Conservation (phyloP, 1,140 invertebrate genomes). For the Carposina sasakii region DNA sequence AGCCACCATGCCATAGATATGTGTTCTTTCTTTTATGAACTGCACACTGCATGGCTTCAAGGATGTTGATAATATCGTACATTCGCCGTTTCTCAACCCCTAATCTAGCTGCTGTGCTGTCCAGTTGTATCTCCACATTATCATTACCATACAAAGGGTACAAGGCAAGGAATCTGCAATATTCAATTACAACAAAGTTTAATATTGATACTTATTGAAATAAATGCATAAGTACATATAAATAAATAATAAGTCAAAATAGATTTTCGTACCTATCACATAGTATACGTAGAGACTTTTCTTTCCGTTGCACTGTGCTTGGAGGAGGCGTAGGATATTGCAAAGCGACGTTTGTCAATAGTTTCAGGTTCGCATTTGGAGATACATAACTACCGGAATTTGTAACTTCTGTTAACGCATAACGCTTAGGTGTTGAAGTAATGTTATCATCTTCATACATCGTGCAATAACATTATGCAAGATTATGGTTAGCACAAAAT, state of each 20-base stretch:
- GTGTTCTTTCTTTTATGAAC: constrained; percentile 76
- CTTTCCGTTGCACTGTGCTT: constrained; percentile 68
- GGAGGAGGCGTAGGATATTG: constrained; percentile 67
- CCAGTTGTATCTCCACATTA: constrained; percentile 72
- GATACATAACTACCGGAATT: constrained; percentile 71
- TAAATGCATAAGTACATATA: constrained; percentile 3
- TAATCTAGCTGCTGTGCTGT: constrained; percentile 70
- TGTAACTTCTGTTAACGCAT: constrained; percentile 69
- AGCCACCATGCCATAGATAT: constrained; percentile 75
- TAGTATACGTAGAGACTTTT: constrained; percentile 74
- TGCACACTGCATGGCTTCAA: constrained; percentile 82
- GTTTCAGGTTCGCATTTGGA: constrained; percentile 74
- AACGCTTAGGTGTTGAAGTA: constrained; percentile 71
- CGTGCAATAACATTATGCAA: constrained; percentile 66
- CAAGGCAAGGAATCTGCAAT: constrained; percentile 73
- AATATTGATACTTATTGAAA: background rate
- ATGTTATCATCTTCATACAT: constrained; percentile 70
- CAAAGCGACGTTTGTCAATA: constrained; percentile 74
- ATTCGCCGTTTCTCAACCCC: constrained; percentile 80
- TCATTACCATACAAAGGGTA: constrained; percentile 69
- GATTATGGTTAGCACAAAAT: constrained; percentile 46
- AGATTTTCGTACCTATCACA: constrained; percentile 72
- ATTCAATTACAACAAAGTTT: constrained; percentile 16
- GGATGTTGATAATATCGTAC: constrained; percentile 85
- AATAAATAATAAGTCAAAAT: constrained; percentile 4